Conservation (phyloP, 2,797 vertebrate species). For the Anolis apletophallus region DNA sequence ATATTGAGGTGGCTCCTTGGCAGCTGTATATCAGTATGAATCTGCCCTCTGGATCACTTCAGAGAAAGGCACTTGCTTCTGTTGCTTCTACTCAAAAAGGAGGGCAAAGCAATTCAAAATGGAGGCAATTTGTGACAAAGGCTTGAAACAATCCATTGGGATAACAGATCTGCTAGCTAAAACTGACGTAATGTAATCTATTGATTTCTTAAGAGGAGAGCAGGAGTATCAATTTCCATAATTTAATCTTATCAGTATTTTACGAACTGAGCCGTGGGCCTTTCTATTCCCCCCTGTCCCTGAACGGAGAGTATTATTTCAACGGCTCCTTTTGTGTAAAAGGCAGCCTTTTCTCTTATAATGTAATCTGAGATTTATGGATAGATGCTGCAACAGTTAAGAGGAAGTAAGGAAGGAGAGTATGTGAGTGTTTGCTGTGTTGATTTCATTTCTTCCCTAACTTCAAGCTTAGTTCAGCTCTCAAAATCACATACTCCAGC, state of each 20-base stretch:
- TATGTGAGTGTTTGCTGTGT: neutral
- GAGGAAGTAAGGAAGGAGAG: no score
- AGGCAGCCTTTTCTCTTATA: neutral
- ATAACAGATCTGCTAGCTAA: neutral
- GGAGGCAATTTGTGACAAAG: no score
- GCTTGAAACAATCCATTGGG: neutral
- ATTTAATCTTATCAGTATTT: neutral
- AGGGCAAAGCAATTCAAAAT: neutral
- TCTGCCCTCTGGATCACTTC: neutral
- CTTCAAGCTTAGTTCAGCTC: neutral
- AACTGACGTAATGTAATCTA: no score
- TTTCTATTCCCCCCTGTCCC: neutral
- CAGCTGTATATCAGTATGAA: neutral
- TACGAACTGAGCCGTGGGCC: neutral
- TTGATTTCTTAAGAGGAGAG: neutral
- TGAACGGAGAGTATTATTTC: neutral
- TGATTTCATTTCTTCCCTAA: neutral
- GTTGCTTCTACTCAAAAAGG: neutral
- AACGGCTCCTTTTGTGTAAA: neutral
- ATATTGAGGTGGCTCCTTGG: neutral
- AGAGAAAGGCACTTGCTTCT: neutral
- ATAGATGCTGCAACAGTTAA: neutral
- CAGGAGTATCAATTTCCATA: neutral
- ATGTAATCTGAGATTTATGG: neutral
- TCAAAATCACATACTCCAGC: neutral